Conservation (phyloP, 2,888 invertebrate species). For the Melanargia galathea region DNA sequence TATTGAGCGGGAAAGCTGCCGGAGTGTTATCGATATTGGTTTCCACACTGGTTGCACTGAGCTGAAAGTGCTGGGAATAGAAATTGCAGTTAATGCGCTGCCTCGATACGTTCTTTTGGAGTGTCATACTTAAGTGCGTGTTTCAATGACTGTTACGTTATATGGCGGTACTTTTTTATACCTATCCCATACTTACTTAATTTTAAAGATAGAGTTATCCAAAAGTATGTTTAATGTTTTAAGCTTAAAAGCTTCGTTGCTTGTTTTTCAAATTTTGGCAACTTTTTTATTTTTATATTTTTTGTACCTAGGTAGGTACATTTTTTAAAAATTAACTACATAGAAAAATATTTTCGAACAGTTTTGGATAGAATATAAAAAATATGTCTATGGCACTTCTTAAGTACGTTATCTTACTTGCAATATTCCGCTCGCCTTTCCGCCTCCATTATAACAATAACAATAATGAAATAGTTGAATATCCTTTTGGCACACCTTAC, state of each 20-base stretch:
- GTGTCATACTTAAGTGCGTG: constrained; percentile 18
- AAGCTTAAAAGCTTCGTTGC: background rate
- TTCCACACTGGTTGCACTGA: constrained; percentile 50
- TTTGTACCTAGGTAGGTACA: too few relatives aligned
- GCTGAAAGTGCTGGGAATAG: constrained; percentile 52
- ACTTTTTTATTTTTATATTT: background rate
- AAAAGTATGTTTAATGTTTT: background rate
- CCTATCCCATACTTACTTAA: background rate
- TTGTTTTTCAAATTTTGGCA: background rate
- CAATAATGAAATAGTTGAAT: constrained; percentile 34
- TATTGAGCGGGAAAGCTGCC: constrained; percentile 57
- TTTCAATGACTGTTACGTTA: constrained; percentile 6
- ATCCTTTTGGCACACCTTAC: too few relatives aligned
- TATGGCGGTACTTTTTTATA: background rate
- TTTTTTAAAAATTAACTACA: too few relatives aligned
- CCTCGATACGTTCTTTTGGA: constrained; percentile 13
- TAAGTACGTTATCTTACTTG: background rate
- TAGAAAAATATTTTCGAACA: background rate
- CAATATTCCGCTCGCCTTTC: constrained; percentile 33
- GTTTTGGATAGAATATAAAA: background rate
- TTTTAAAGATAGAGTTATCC: background rate
- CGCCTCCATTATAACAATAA: constrained; percentile 27
- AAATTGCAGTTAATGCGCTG: constrained; percentile 50
- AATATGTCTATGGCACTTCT: background rate
- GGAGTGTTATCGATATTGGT: constrained; percentile 59